phyloP scores from a whole-genome alignment of 1,140 invertebrate genomes.

The Hycleus phaleratus region DNA sequence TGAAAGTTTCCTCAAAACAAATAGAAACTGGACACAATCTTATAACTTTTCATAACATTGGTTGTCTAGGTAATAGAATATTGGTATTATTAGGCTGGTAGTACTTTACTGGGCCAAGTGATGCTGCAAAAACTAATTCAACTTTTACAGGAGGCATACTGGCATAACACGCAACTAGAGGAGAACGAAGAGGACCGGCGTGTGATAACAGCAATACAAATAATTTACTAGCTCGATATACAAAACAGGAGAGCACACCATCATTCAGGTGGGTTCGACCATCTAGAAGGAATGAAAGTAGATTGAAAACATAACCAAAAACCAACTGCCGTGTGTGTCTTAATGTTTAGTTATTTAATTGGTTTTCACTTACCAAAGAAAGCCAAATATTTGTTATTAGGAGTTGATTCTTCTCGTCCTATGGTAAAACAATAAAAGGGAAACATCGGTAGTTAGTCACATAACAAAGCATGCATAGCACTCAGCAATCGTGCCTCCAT shows the following conservation, averaged over 20 bases:
- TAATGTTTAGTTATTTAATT: slow-evolving; percentile 42
- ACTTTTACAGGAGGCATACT: slow-evolving; percentile 27
- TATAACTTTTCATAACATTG: slow-evolving; percentile 3
- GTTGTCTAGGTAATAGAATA: slow-evolving; percentile 1
- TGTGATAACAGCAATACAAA: slow-evolving; percentile 23
- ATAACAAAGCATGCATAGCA: slow-evolving; percentile 38
- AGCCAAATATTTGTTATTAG: slow-evolving; percentile 83
- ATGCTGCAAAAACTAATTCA: slow-evolving; percentile 26
- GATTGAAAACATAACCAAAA: slow-evolving; percentile 26
- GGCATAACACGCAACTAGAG: slow-evolving; percentile 25
- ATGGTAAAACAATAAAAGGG: slow-evolving; percentile 52
- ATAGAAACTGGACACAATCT: slow-evolving; percentile 5
- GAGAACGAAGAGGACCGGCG: slow-evolving; percentile 10
- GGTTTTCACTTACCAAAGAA: slow-evolving; percentile 74
- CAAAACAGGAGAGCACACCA: slow-evolving; percentile 20
- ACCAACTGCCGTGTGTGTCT: slow-evolving; percentile 46
- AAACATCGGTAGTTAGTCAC: slow-evolving; percentile 54
- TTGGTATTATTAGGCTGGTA: neutral
- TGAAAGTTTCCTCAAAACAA: neutral
- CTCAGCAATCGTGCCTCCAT: slow-evolving; percentile 10
- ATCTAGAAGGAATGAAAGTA: slow-evolving; percentile 27
- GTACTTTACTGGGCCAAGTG: slow-evolving; percentile 16
- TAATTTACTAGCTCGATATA: slow-evolving; percentile 19
- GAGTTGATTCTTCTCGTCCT: slow-evolving; percentile 57
- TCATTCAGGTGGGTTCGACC: slow-evolving; percentile 26